A percentile compares a stretch with the other conserved stretches of the same genome.
Conservation (phyloP, 1,140 invertebrate genomes). For the Araneus ventricosus region DNA sequence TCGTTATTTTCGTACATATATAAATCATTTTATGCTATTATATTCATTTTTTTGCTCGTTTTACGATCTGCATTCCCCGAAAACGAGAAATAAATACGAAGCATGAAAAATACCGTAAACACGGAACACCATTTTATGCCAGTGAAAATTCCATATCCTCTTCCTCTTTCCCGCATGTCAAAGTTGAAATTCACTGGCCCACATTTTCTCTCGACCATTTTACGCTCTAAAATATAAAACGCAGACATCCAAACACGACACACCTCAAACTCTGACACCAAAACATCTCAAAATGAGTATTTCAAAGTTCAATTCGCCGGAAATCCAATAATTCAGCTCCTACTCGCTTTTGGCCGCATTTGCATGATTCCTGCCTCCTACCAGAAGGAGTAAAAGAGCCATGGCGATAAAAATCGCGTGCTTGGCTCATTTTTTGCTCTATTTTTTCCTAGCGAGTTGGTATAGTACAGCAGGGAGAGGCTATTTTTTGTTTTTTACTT, state of each 20-base stretch:
- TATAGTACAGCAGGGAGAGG: background rate
- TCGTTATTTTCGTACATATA: too few species aligned
- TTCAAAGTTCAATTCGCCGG: conserved; percentile 13
- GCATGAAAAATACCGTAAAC: too few species aligned
- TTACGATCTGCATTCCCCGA: too few species aligned
- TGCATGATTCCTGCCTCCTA: conserved; percentile 41
- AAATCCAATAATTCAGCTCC: conserved; percentile 61
- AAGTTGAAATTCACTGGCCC: conserved; percentile 5
- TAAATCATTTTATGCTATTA: too few species aligned
- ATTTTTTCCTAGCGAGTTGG: background rate
- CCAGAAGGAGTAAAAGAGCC: background rate
- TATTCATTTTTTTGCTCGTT: too few species aligned
- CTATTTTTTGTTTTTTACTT: background rate
- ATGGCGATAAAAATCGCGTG: conserved; percentile 41
- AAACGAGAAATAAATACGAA: too few species aligned
- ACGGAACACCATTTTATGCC: background rate
- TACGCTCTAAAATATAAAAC: background rate
- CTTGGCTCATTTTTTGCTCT: background rate
- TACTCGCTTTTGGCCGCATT: conserved; percentile 1
- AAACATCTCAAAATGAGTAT: conserved; percentile 25
- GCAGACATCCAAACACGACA: background rate
- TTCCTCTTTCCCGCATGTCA: background rate
- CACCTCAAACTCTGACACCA: conserved; percentile 1
- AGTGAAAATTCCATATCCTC: background rate
- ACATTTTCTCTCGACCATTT: background rate